Percentiles rank a stretch among this genome's conserved stretches.
Evolutionary conservation across 2,888 invertebrate species (phyloP).

Genomic region (Ethmia dodecea): DNA sequence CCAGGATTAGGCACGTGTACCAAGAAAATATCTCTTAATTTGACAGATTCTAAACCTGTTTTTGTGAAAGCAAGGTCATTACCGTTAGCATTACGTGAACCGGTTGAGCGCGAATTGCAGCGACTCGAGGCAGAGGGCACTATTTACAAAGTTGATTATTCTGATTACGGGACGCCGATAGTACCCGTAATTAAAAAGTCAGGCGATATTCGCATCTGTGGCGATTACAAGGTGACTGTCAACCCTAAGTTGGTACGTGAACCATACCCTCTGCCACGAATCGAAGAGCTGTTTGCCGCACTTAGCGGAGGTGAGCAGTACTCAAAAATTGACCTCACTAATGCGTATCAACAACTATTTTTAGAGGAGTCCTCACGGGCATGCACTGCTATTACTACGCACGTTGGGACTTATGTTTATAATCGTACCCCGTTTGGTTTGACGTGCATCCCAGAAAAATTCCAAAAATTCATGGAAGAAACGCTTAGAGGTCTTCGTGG

Average conservation of each 20-base stretch:
- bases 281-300: background rate
- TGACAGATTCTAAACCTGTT: too few species aligned
- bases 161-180: background rate
- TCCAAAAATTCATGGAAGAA: background rate
- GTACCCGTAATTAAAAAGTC: background rate
- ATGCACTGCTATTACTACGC: background rate
- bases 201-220: background rate
- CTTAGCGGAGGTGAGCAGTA: background rate
- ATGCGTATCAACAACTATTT: background rate
- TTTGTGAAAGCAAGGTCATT: background rate
- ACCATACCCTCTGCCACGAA: background rate
- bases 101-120: background rate
- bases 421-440: slow-evolving; percentile 1
- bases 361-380: background rate
- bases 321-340: background rate
- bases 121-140: background rate
- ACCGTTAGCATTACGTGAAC: background rate
- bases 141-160: background rate
- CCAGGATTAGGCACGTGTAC: too few species aligned
- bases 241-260: background rate
- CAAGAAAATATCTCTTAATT: too few species aligned
- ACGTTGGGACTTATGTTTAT: background rate
- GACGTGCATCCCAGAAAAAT: background rate
- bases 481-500: background rate
- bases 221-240: background rate